Conservation (phyloP, 2,888 invertebrate genomes). For the Protodeltote pygarga region DNA sequence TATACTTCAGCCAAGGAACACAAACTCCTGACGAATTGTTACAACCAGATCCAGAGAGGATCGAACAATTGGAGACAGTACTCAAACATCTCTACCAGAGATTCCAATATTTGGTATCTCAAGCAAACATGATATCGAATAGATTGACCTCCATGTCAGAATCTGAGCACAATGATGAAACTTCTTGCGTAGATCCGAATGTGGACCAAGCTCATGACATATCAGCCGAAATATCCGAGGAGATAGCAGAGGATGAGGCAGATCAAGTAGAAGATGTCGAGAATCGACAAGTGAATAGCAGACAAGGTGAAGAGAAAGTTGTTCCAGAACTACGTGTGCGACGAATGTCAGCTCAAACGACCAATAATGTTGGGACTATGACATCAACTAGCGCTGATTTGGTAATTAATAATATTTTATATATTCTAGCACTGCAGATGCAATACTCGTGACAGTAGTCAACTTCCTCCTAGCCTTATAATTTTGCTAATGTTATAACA, state of each 20-base stretch:
- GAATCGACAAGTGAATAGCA: slow-evolving; percentile 8
- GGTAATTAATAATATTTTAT: slow-evolving; percentile 49
- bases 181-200: slow-evolving; percentile 22
- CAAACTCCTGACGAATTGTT: slow-evolving; percentile 57
- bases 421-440: neutral
- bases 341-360: slow-evolving; percentile 70
- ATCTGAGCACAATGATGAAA: slow-evolving; percentile 40
- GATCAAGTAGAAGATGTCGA: slow-evolving; percentile 21
- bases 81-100: slow-evolving; percentile 55
- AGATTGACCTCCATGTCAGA: slow-evolving; percentile 38
- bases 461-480: too few relatives aligned
- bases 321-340: slow-evolving; percentile 57
- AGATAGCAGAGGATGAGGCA: slow-evolving; percentile 8
- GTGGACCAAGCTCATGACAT: neutral
- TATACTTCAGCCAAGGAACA: slow-evolving; percentile 61
- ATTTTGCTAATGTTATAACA: too few relatives aligned
- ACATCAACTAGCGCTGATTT: slow-evolving; percentile 45
- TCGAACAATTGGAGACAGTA: slow-evolving; percentile 58
- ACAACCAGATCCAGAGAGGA: slow-evolving; percentile 45
- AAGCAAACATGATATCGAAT: slow-evolving; percentile 32
- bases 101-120: slow-evolving; percentile 51
- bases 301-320: slow-evolving; percentile 33
- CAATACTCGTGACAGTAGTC: too few relatives aligned
- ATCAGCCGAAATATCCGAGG: slow-evolving; percentile 3
- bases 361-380: slow-evolving; percentile 54